Evolutionary conservation across 2,113 vertebrate genomes (phyloP), one percentile per base, ranked within the genome.

Genomic region (Silurus meridionalis): DNA sequence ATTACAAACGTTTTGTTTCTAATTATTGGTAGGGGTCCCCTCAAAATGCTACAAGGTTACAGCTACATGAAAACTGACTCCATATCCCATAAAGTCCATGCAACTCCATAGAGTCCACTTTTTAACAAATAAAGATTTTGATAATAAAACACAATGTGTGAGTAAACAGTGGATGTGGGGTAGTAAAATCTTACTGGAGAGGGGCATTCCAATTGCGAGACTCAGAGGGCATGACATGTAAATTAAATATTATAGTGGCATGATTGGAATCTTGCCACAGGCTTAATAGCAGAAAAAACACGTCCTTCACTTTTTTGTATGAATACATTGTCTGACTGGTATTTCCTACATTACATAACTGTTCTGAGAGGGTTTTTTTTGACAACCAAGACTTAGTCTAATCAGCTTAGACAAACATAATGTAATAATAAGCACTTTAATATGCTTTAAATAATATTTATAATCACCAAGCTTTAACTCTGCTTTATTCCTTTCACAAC

Each of bases 161-260:
- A 89, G 85, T 90, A 90, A 91, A 90, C 84, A 89, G 82, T 82
- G 74, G 86, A 71, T 75, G 87, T 77, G 85, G 89, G 89, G 85
- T 87, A 88, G 87, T 92, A 92, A 92, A 90, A 82, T 66, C 61
- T 63, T 21, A 82, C 83, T 52, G 79, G 85, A 86, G 91, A 90
- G 89, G 91, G 89, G 91, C 90, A 90, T 37, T 90, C 90, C 91
- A 84, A 82, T 64, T 63, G 80, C n/a, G 52, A 77, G 86, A 79
- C 87, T 78, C 13, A 61, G 78, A 85, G 87, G 82, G 63, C 84
- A 58, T 28, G 58, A 46, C 90, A 87, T 71, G 85, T 89, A 92
- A 92, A 92, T 88, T 83, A 82, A 78, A 74, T 86, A 82, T 67
- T 85, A 82, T 87, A 89, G 86, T 85, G 88, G 88, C 89, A 89